These are phyloP conservation scores for Mus spicilegus DNA, from an alignment of 2,113 vertebrate genomes.

Conservation along the genomic window DNA sequence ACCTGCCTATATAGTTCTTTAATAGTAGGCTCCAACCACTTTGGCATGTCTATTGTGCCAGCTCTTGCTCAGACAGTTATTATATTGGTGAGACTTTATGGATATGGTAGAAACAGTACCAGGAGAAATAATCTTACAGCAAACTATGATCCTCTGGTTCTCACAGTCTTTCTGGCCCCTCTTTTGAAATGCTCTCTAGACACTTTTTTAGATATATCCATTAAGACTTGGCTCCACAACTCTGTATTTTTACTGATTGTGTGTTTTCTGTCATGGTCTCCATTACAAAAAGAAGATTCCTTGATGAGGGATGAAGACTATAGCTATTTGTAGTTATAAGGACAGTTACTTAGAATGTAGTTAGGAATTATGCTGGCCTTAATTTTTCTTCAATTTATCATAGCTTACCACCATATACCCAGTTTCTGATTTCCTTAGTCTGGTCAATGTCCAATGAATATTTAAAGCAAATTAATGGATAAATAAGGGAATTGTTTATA, in stretches of 20 bases:
- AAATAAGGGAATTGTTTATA: background rate
- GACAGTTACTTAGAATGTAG: background rate
- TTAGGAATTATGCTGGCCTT: background rate
- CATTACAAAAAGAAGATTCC: background rate
- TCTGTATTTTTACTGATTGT: background rate
- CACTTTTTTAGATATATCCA: background rate
- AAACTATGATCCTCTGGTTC: background rate
- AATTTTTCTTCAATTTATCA: background rate
- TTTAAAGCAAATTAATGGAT: background rate
- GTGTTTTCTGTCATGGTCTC: background rate
- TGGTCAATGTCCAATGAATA: background rate
- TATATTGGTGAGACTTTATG: background rate
- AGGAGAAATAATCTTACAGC: background rate
- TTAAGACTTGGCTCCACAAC: background rate
- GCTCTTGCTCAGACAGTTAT: background rate
- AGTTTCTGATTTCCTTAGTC: background rate
- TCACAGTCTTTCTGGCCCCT: background rate
- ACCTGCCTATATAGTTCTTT: background rate
- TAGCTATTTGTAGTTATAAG: background rate
- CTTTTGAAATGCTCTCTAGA: background rate
- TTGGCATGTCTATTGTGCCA: background rate
- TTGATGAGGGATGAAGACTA: background rate
- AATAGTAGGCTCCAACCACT: background rate
- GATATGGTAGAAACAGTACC: background rate
- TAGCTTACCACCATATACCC: background rate